phyloP scores from a whole-genome alignment of 2,113 vertebrate genomes.

The Psilopsiagon aymara region DNA sequence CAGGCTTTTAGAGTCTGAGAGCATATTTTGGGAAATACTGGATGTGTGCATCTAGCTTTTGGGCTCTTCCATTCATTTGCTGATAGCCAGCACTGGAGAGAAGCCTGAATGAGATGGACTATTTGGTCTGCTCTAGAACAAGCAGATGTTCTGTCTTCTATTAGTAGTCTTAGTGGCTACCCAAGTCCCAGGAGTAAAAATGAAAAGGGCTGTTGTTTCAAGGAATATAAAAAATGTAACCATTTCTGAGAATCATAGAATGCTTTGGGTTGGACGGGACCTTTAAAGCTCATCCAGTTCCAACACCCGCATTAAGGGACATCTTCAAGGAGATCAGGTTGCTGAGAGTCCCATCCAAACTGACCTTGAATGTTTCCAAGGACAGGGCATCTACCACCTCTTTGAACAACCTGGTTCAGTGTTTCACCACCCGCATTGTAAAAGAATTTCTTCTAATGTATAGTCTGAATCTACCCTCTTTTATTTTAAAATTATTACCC shows the following conservation, averaged over 20 bases:
- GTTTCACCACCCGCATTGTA: neutral
- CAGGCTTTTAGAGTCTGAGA: neutral
- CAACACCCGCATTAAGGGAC: neutral
- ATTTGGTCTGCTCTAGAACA: neutral
- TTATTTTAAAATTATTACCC: neutral
- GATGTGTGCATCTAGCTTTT: neutral
- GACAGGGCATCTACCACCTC: neutral
- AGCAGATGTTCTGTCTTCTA: neutral
- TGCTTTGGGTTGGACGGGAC: neutral
- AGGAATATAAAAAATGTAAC: neutral
- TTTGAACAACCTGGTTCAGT: neutral
- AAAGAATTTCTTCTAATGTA: neutral
- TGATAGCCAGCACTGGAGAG: neutral
- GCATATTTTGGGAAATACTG: neutral
- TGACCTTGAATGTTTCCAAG: neutral
- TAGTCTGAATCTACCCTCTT: neutral
- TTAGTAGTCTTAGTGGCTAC: neutral
- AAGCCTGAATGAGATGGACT: neutral
- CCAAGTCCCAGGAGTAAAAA: neutral
- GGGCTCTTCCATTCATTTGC: neutral
- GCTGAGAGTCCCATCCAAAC: neutral
- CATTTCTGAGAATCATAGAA: neutral
- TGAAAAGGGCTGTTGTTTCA: neutral
- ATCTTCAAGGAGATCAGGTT: neutral
- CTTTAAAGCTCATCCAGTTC: neutral